Base-by-base conservation (phyloP, 2,113 vertebrate species). In the Verasper variegatus region DNA sequence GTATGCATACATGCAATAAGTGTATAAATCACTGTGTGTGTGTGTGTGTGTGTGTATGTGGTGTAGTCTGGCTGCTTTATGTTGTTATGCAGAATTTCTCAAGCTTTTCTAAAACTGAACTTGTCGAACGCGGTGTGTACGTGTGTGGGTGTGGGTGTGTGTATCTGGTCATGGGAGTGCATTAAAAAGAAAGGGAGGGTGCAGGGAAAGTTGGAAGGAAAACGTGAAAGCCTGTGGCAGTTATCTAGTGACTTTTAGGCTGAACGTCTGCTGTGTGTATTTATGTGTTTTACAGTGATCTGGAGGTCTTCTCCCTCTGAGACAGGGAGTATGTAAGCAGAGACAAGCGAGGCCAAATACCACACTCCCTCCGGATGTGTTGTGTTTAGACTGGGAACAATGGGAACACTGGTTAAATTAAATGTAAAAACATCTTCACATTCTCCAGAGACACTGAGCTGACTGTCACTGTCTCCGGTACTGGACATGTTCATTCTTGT, bases 321-420 rank as follows among this genome's bases (percentile, higher is more conserved):
- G 73, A 82, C 76, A 65, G 63, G 60, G 80, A 86, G 89, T 86
- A 88, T 91, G 78, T 84, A 81, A 89, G 82, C 70, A 81, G n/a
- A 76, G 73, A 67, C 10, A 79, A 66, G 68, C 23, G 13, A 82
- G 85, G 76, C 87, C 68, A 76, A 82, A 83, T 74, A 64, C 69
- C 74, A 60, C 52, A 31, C 49, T 83, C 60, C 18, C n/a, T 35
- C 40, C 11, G 3, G 64, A 70, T 70, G 51, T 49, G 54, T 69
- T 76, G 56, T 84, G 45, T 80, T 81, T 60, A 35, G 24, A 76
- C 60, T 84, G 84, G 86, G 47, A 85, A 76, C 74, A 87, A 62
- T 80, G 91, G 84, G 66, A 76, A 55, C 68, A 71, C 71, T 81
- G 86, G 81, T 65, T 23, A 12, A 56, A 45, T 26, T 66, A 66